Percentiles rank a stretch among this genome's conserved stretches.
Conservation (phyloP, 2,797 vertebrate species). For the Myotis myotis region DNA sequence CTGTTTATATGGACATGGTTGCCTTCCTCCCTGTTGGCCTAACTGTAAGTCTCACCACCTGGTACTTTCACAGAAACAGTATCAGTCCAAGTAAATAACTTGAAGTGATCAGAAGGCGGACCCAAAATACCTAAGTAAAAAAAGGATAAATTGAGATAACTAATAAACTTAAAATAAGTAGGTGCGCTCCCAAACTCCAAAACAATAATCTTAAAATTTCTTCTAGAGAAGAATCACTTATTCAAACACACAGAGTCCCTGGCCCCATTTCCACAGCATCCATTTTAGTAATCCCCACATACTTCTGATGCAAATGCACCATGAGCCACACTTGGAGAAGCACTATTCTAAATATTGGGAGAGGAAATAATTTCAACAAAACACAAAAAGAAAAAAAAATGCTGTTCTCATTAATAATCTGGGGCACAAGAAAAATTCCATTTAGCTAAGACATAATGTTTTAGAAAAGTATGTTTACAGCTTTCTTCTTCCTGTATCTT, state of each 20-base stretch:
- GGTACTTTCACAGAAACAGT: neutral
- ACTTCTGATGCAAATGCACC: neutral
- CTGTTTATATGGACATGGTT: neutral
- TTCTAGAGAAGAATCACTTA: neutral
- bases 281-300: neutral
- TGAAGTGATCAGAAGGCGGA: neutral
- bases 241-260: neutral
- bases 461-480: slow-evolving; percentile 56
- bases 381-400: slow-evolving; percentile 18
- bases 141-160: neutral
- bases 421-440: neutral
- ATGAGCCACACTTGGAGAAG: neutral
- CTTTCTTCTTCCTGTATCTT: slow-evolving; percentile 16
- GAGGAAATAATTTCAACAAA: slow-evolving; percentile 16
- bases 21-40: neutral
- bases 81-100: neutral
- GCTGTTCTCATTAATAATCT: slow-evolving; percentile 26
- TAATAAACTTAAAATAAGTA: neutral
- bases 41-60: neutral
- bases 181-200: neutral
- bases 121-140: neutral
- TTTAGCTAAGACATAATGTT: slow-evolving; percentile 11
- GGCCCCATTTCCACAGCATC: neutral
- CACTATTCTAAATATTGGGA: neutral
- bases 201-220: slow-evolving; percentile 7